These are phyloP conservation scores for Apodemia duryi DNA, from an alignment of 2,888 invertebrate species.

Conservation along the genomic window DNA sequence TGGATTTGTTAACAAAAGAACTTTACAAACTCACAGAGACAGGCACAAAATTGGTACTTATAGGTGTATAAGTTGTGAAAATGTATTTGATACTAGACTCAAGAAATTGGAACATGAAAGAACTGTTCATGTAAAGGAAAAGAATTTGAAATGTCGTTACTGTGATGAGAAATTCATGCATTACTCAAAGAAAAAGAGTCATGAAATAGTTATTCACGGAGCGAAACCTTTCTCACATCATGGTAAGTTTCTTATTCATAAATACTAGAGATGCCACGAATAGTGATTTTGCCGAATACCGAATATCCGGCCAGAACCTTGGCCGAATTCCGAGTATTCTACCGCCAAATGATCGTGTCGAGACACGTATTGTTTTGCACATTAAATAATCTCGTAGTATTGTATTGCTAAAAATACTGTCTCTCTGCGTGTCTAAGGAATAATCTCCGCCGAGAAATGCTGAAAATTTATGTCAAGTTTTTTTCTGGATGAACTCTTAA, in stretches of 20 bases:
- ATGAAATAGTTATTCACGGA: conserved; percentile 55
- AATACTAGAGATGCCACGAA: not conserved
- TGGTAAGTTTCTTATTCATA: not conserved
- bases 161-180: conserved; percentile 55
- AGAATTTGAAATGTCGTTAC: conserved; percentile 46
- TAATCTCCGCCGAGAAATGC: too few species aligned
- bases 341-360: too few species aligned
- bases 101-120: conserved; percentile 61
- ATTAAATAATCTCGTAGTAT: too few species aligned
- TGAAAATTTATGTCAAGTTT: too few species aligned
- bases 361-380: too few species aligned
- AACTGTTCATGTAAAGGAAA: conserved; percentile 48
- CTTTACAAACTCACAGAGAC: conserved; percentile 43
- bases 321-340: too few species aligned
- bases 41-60: conserved; percentile 48
- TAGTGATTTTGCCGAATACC: too few species aligned
- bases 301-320: too few species aligned
- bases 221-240: conserved; percentile 35
- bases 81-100: conserved; percentile 59
- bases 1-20: conserved; percentile 56
- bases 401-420: too few species aligned
- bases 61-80: conserved; percentile 56
- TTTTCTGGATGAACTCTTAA: too few species aligned
- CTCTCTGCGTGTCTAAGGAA: too few species aligned
- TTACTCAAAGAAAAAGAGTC: conserved; percentile 57